Evolutionary conservation across 2,888 invertebrate species (phyloP).

Genomic region (Athripsodes cinereus): DNA sequence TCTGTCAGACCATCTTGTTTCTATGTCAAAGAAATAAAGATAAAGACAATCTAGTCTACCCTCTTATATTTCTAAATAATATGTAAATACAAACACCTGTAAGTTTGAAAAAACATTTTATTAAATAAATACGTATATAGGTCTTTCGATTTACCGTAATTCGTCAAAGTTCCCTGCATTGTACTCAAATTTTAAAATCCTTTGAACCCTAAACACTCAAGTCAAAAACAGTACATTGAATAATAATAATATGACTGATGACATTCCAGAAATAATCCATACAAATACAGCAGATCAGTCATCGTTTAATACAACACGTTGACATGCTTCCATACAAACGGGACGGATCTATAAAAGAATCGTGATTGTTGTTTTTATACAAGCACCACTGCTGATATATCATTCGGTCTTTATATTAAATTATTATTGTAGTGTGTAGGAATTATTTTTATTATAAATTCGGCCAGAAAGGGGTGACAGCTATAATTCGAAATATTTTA

Average conservation of each 20-base stretch:
- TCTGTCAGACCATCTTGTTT: too few relatives aligned
- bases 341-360: neutral
- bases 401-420: too few relatives aligned
- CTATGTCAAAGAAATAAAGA: too few relatives aligned
- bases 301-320: constrained; percentile 11
- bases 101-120: too few relatives aligned
- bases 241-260: constrained; percentile 23
- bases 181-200: constrained; percentile 13
- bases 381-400: neutral
- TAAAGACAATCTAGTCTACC: too few relatives aligned
- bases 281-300: constrained; percentile 25
- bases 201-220: constrained; percentile 16
- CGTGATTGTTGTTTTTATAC: neutral
- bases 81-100: too few relatives aligned
- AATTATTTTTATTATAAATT: neutral
- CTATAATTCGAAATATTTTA: neutral
- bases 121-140: too few relatives aligned
- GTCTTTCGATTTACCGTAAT: neutral
- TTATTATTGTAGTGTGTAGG: too few relatives aligned
- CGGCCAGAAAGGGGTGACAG: constrained; percentile 11
- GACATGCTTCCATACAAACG: constrained; percentile 13
- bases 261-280: constrained; percentile 23
- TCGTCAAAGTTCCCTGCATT: neutral
- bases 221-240: neutral
- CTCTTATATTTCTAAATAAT: too few relatives aligned